Base-by-base conservation (phyloP, 1,140 invertebrate genomes). In the Conus ventricosus region DNA sequence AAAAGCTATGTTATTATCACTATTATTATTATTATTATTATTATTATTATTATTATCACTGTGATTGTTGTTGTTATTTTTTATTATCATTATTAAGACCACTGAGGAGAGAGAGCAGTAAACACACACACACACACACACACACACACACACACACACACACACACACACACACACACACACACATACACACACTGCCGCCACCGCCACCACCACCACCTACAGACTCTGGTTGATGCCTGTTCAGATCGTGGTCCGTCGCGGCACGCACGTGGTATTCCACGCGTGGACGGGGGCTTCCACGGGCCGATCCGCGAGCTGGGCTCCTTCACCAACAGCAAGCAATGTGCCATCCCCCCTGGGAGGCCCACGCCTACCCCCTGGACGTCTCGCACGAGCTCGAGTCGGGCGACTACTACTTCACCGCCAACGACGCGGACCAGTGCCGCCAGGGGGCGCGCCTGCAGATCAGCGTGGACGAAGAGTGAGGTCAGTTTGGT, bases 261-360 rank as follows among this genome's bases (percentile, higher is more conserved):
- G 54, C 13, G 85, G 85, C 7, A 87, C 85, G 4, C 67, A 53
- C 17, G 51, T 87, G 71, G 25, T 51, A 15, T 80, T 87, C 71
- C 53, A 57, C 53, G 13, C 75, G 17, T 15, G 5, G 71, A 67
- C 4, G 39, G 27, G 20, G 39, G 11, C 8, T 27, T 53, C 23
- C 5, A 3, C 4, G 20, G 55, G 5, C 63, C 13, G 8, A 15
- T 88, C 55, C 27, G 39, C 27, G 87, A 88, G 17, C 17, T 82
- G 55, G 81, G 81, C 25, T 57, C 57, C 78, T 82, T 67, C 81
- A 88, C 81, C 23, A 88, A 27, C 87, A 63, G 54, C n/a, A 4
- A 0, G 0, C 55, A 60, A 15, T 88, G 87, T 17, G 60, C 51
- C 81, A 88, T 67, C 20, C 81, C 81, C 5, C 78, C 78, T 5